Percentiles rank a stretch among this genome's conserved stretches.
These are phyloP conservation scores for Acrobasis consociella DNA, from an alignment of 2,888 invertebrate species.

Conservation along the genomic window DNA sequence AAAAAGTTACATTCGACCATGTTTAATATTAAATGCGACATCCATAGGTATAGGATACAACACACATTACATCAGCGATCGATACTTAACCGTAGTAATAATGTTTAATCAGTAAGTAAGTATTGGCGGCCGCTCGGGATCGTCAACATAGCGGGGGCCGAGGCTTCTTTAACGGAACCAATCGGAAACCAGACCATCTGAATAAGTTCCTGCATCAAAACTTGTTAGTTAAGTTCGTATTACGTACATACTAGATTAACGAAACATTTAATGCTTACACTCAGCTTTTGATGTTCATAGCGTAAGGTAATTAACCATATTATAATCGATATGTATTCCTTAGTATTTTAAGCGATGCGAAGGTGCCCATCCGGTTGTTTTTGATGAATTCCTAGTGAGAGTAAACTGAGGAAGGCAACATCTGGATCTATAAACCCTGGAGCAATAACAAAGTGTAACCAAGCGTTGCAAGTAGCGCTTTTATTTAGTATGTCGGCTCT, in stretches of 20 bases:
- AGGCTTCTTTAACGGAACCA: too few species aligned
- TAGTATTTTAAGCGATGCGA: background rate
- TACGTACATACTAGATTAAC: slow-evolving; percentile 1
- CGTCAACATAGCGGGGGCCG: too few species aligned
- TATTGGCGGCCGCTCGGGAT: too few species aligned
- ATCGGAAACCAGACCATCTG: background rate
- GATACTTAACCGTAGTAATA: too few species aligned
- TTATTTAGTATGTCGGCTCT: too few species aligned
- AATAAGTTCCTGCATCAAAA: background rate
- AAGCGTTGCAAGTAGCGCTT: background rate
- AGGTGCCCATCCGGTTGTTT: background rate
- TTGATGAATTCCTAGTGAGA: background rate
- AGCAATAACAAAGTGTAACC: background rate
- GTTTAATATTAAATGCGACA: background rate
- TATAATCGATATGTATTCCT: background rate
- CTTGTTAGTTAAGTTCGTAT: background rate
- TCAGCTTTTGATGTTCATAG: slow-evolving; percentile 40
- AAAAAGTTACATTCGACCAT: background rate
- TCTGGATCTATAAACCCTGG: background rate
- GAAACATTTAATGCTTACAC: slow-evolving; percentile 32
- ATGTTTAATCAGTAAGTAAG: too few species aligned
- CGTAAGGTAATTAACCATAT: slow-evolving; percentile 26
- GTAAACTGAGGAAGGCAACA: background rate
- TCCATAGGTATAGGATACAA: background rate
- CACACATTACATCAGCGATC: background rate